These are phyloP conservation scores for Dicyrtoma fusca DNA, from an alignment of 2,888 invertebrate genomes.

Conservation along the genomic window DNA sequence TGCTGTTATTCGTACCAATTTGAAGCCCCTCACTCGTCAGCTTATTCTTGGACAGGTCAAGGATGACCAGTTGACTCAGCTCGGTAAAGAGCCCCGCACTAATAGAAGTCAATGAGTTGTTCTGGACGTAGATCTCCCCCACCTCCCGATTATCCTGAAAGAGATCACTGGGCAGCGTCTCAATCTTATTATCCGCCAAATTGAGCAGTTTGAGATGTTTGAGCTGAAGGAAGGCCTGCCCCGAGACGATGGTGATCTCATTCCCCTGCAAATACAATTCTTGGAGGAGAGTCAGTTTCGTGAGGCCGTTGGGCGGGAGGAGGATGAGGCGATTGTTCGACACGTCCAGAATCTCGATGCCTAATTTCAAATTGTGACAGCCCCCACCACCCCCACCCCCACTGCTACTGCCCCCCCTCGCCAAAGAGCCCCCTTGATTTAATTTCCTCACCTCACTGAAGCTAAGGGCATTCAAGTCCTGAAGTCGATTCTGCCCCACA, in stretches of 20 bases:
- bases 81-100: conserved; percentile 83
- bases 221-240: conserved; percentile 78
- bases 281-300: conserved; percentile 75
- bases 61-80: conserved; percentile 75
- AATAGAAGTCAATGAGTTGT: conserved; percentile 85
- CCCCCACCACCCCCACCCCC: background rate
- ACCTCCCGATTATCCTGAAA: conserved; percentile 79
- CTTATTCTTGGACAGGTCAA: conserved; percentile 67
- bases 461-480: conserved; percentile 73
- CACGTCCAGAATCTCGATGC: conserved; percentile 66
- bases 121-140: conserved; percentile 86
- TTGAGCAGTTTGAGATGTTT: conserved; percentile 83
- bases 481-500: conserved; percentile 76
- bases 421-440: background rate
- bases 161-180: conserved; percentile 73
- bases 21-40: background rate
- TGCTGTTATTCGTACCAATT: background rate
- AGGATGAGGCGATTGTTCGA: conserved; percentile 83
- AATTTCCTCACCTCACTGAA: conserved; percentile 62
- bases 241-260: conserved; percentile 84
- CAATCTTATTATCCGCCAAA: conserved; percentile 86
- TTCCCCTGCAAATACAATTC: conserved; percentile 84
- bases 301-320: conserved; percentile 80
- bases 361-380: background rate
- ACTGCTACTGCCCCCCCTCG: too few relatives aligned